Evolutionary conservation across 2,888 invertebrate genomes (phyloP), one percentile per base, ranked within the genome.

Genomic region (Campoletis raptor): DNA sequence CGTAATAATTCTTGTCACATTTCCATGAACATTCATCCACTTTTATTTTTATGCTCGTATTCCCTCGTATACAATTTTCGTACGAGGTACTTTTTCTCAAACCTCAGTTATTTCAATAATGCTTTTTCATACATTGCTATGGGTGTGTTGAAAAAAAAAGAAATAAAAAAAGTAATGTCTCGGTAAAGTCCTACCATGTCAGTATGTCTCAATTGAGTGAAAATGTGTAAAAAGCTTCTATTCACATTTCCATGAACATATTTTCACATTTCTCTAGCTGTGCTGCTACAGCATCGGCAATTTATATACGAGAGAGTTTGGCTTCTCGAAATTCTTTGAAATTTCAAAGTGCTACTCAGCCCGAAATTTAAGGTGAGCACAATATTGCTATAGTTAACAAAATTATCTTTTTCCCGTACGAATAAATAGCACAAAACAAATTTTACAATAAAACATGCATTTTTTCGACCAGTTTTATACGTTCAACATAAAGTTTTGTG

Each of bases 81-180:
- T 54, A 73, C n/a, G n/a, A 73, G 18, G 37, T 54, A 37, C 72
- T 48, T 37, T 37, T 54, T 21, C 36, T 74, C 54, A 40, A 57
- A 40, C 40, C 54, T 57, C 57, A 48, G 36, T 10, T 30, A 48
- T 70, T 70, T 48, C 57, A 30, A 57, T 21, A 24, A 52, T 21
- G 21, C 36, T 40, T 37, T 73, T 73, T 57, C 21, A 21, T 66
- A 2, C 48, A 18, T 45, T 37, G 36, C 48, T 73, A 5, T n/a
- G n/a, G 40, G 70, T 45, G 24, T 24, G 9, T 70, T 57, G 69
- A 61, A 66, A 30, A 57, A 69, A 70, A 1, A 45, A 30, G 24
- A 12, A 6, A 18, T 30, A 7, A n/a, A 70, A 48, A 36, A 36
- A 48, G 30, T 18, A 36, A 48, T 30, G n/a, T 48, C 48, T 24